Evolutionary conservation across 1,140 invertebrate species (phyloP), one percentile per base, ranked within the genome.

Genomic region (Macrocentrus cingulum): DNA sequence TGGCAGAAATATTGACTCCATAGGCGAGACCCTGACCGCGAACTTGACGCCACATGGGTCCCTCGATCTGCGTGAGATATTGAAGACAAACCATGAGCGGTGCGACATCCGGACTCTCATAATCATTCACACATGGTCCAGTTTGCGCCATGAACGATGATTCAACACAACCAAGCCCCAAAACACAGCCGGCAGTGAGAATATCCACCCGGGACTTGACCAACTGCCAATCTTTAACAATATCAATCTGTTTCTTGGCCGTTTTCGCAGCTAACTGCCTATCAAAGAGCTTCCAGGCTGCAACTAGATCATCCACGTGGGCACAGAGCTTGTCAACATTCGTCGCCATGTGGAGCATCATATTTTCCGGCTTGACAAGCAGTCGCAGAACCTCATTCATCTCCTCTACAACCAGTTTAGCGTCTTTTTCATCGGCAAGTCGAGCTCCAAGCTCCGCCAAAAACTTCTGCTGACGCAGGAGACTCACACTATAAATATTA

Each of bases 41-140:
- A 57, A 96, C 88, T 70, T 88, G 83, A 55, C 85, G 85, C 91
- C 91, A 96, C 84, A 96, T 86, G 23, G 93, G 92, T 29, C 94
- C 93, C 86, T 92, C 92, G 0, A 89, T 79, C 79, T 95, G 93
- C 9, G 85, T 89, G 37, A 96, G 84, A 79, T 95, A 96, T 72
- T 94, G 89, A 41, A 94, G 80, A 55, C 90, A 88, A 19, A 95
- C 87, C 49, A 88, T 76, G 11, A 95, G 77, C 34, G 90, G 83
- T 2, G 92, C 85, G 13, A 90, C 72, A 76, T 91, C 87, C 1
- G 82, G 80, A 72, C 89, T 78, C 16, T 81, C 71, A 67, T 83
- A 87, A 37, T 88, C 83, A 0, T 72, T 82, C 29, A 92, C 84
- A 57, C 85, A 84, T 15, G 83, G 83, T 42, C 83, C 83, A 16